Evolutionary conservation across 37 sponge, comb jelly and placozoan genomes (phyloP), one percentile per base, ranked within the genome.

Genomic region (Chondrilla cf. caribensis): DNA sequence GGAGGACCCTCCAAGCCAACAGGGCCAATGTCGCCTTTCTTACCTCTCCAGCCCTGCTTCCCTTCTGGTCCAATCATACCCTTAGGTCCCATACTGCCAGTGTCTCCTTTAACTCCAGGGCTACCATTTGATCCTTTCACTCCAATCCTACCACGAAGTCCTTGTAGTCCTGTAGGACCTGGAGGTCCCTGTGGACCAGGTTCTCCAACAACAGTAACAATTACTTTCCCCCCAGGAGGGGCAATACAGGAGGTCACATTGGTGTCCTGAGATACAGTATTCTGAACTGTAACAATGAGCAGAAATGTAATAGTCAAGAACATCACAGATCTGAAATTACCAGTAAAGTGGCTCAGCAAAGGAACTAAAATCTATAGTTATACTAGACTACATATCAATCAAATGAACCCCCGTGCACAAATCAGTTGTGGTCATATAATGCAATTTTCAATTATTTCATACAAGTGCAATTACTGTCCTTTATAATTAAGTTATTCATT

Each of bases 141-240:
- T 72, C 32, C 75, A 22, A 41, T 28, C 6, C 21, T 5, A 7
- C 75, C 75, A 37, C 39, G 22, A 21, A 7, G n/a, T 28, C 75
- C 75, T 29, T 35, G 36, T 35, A 28, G n/a, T 37, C 75, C 75
- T 72, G 29, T 35, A 7, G 36, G 39, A 29, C 75, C 75, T 29
- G n/a, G 75, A 29, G 43, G 40, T 28, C 75, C 75, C 29, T 72
- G 43, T 15, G 40, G 75, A 35, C 75, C 64, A 19, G 6, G 64
- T 62, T 62, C 64, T 62, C 64, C 64, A 62, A 29, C 25, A 62
- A 62, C 29, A 28, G 29, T 62, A 7, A 62, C 64, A 5, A 29
- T n/a, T 19, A n/a, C 64, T 62, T 28, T 62, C 15, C 64, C 64
- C 7, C 64, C 64, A 62, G 64, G 64, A 62, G 64, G 64, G 29